Evolutionary conservation across 1,140 invertebrate species (phyloP).

Genomic region (Spodoptera litura): DNA sequence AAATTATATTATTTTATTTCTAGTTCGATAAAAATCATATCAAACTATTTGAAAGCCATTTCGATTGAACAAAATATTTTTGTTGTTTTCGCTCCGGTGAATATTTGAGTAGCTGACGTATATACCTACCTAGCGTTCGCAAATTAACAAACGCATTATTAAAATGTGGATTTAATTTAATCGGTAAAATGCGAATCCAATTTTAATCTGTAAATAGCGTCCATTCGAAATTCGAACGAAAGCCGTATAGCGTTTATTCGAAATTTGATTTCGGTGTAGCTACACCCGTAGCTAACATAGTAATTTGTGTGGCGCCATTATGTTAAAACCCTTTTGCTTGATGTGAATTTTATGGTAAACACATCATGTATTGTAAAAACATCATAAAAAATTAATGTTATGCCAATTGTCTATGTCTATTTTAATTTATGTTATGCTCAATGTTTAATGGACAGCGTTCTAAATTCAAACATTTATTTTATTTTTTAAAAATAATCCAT

Average conservation of each 20-base stretch:
- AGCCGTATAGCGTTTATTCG: constrained; percentile 10
- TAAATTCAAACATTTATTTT: too few species aligned
- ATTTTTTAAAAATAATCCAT: too few species aligned
- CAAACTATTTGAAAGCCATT: background rate
- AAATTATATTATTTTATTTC: too few species aligned
- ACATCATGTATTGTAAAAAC: background rate
- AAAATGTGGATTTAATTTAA: constrained; percentile 25
- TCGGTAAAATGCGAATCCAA: constrained; percentile 13
- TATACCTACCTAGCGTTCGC: background rate
- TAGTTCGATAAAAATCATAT: background rate
- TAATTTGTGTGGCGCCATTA: background rate
- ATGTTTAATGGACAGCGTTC: too few species aligned
- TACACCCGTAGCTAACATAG: background rate
- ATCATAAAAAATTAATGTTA: too few species aligned
- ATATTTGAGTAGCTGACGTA: constrained; percentile 12
- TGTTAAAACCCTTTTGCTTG: constrained; percentile 31
- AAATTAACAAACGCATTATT: constrained; percentile 25
- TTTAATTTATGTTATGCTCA: too few species aligned
- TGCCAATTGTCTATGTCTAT: too few species aligned
- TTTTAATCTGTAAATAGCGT: constrained; percentile 24
- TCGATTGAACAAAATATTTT: constrained; percentile 14
- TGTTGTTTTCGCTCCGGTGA: background rate
- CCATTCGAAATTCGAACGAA: constrained; percentile 28
- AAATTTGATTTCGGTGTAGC: constrained; percentile 6
- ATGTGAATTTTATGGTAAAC: background rate